Percentiles rank a stretch among this genome's conserved stretches.
Evolutionary conservation across 2,888 invertebrate species (phyloP).

Genomic region (Holacanthella duospinosa): DNA sequence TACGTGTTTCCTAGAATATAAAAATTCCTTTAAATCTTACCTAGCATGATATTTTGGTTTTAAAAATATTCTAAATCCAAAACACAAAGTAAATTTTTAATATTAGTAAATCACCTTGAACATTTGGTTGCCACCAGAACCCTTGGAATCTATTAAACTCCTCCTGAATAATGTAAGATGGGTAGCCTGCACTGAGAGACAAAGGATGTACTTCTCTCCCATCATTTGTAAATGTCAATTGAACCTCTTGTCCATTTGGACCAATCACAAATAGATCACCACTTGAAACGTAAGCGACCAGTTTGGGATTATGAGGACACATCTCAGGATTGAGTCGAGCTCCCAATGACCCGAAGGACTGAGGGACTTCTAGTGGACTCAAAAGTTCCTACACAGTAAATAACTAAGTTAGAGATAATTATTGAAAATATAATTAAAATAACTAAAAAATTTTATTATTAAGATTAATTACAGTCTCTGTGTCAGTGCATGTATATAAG

Average conservation of each 20-base stretch:
- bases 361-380: too few species aligned
- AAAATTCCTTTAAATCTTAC: too few species aligned
- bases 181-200: slow-evolving; percentile 83
- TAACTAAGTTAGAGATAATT: too few species aligned
- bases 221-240: slow-evolving; percentile 59
- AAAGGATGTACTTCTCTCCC: slow-evolving; percentile 60
- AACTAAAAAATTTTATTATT: too few species aligned
- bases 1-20: slow-evolving; percentile 28
- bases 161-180: slow-evolving; percentile 96
- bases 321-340: slow-evolving; percentile 70
- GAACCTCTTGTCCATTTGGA: slow-evolving; percentile 51
- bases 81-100: too few species aligned
- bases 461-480: slow-evolving; percentile 42
- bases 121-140: slow-evolving; percentile 93
- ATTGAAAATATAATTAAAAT: too few species aligned
- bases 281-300: slow-evolving; percentile 80
- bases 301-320: slow-evolving; percentile 64
- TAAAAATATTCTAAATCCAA: neutral
- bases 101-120: slow-evolving; percentile 47
- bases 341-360: neutral
- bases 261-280: slow-evolving; percentile 84
- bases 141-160: slow-evolving; percentile 94
- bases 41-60: neutral
- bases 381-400: too few species aligned
- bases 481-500: slow-evolving; percentile 72